A percentile compares a stretch with the other conserved stretches of the same genome.
Evolutionary conservation across 2,888 invertebrate genomes (phyloP).

Genomic region (Amaurobius ferox): DNA sequence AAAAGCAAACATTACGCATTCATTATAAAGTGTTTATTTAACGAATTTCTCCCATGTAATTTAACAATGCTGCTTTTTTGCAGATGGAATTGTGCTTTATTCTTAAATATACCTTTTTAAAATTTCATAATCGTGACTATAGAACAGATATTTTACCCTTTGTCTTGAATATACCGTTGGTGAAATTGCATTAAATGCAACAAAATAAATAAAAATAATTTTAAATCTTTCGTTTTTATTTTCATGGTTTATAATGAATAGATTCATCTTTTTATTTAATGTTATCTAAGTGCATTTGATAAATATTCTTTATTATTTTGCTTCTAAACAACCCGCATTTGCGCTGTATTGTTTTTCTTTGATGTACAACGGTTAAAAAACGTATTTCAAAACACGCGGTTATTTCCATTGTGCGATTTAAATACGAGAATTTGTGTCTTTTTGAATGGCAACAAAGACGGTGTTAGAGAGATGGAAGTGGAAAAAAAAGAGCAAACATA

Average conservation of each 20-base stretch:
- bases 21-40: not conserved
- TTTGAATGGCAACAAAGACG: too few relatives aligned
- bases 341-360: not conserved
- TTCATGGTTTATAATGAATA: not conserved
- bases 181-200: not conserved
- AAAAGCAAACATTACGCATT: not conserved
- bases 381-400: not conserved
- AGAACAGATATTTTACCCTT: not conserved
- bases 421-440: too few relatives aligned
- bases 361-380: not conserved
- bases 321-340: not conserved
- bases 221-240: not conserved
- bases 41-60: not conserved
- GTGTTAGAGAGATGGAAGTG: too few relatives aligned
- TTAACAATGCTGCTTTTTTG: not conserved
- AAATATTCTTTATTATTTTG: not conserved
- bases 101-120: not conserved
- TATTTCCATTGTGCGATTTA: not conserved
- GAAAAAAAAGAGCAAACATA: not conserved
- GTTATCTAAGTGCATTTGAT: not conserved
- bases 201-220: not conserved
- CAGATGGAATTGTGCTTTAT: not conserved
- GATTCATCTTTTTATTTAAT: not conserved
- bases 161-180: not conserved
- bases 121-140: not conserved